Evolutionary conservation across 2,113 vertebrate species (phyloP), one percentile per base, ranked within the genome.

Genomic region (Beaufortia kweichowensis): DNA sequence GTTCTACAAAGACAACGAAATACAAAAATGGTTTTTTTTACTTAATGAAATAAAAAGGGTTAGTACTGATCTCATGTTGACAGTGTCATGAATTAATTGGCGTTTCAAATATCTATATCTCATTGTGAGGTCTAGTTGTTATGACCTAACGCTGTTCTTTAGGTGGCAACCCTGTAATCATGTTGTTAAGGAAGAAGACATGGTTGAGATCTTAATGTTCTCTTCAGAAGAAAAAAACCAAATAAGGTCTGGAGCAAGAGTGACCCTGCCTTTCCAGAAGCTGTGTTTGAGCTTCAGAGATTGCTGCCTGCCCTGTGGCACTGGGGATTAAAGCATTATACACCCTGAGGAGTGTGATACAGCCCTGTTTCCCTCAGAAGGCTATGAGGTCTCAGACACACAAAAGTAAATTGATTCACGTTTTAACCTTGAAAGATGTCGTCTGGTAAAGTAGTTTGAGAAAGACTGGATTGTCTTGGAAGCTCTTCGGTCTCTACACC

Each of bases 161-260:
- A 61, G 31, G 31, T 31, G 63, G 11, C 74, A 76, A 71, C 78
- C 78, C 79, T 76, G 81, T 75, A 69, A 72, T 88, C 85, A 86
- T 84, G 87, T 85, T 80, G 61, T 72, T 62, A 80, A 83, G 82
- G 69, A 84, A 85, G 79, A 80, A 65, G 29, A 50, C n/a, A 84
- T 29, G 68, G 61, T 89, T 89, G 88, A 88, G 79, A 8, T 5
- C 29, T 10, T 19, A 35, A 59, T n/a, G n/a, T 19, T 48, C 6
- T 4, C 23, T 53, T n/a, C n/a, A n/a, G 60, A 53, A 78, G 19
- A 24, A 53, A 41, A 77, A 61, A 79, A 28, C 89, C 87, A 90
- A 88, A 91, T 85, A 91, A 88, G 90, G 83, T 85, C 86, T 81
- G 63, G n/a, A 41, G 60, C 24, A 29, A 28, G 41, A 72, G 29